A percentile compares a stretch with the other conserved stretches of the same genome.
These are phyloP conservation scores for Paradoxurus hermaphroditus DNA, from an alignment of 2,113 vertebrate genomes.

Conservation along the genomic window DNA sequence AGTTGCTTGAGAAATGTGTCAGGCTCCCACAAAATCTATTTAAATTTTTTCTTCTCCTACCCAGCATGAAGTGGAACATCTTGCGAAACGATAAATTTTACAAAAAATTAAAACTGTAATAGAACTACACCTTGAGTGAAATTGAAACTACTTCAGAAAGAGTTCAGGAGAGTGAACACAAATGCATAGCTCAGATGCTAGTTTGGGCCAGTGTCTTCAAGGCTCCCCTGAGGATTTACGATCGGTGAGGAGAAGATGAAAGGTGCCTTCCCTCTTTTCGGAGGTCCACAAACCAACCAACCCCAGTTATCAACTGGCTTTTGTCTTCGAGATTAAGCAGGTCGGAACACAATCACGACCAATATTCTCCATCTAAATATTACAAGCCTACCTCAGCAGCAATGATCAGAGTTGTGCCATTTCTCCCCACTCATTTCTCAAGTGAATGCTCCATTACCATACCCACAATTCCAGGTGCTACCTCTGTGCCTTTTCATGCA, in stretches of 20 bases:
- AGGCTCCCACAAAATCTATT: neutral
- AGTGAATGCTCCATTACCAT: neutral
- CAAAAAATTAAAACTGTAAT: neutral
- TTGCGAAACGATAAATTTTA: neutral
- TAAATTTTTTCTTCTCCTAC: neutral
- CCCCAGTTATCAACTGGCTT: too few species aligned
- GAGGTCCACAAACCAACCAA: neutral
- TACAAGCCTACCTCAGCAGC: neutral
- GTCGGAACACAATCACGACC: neutral
- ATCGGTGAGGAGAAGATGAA: fast-evolving
- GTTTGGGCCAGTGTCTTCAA: neutral
- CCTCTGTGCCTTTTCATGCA: neutral
- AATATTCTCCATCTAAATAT: neutral
- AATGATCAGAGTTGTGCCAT: neutral
- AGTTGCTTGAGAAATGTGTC: slow-evolving; percentile 46
- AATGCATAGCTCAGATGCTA: neutral
- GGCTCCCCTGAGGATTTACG: neutral
- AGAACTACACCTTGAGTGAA: neutral
- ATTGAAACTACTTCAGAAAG: neutral
- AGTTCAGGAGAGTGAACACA: neutral
- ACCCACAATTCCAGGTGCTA: neutral
- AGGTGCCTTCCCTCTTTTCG: neutral
- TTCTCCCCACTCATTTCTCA: neutral
- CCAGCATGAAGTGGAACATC: slow-evolving; percentile 33
- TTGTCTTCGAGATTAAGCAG: neutral